Conservation (phyloP, 2,888 invertebrate genomes). For the Amblyjoppa proteus region DNA sequence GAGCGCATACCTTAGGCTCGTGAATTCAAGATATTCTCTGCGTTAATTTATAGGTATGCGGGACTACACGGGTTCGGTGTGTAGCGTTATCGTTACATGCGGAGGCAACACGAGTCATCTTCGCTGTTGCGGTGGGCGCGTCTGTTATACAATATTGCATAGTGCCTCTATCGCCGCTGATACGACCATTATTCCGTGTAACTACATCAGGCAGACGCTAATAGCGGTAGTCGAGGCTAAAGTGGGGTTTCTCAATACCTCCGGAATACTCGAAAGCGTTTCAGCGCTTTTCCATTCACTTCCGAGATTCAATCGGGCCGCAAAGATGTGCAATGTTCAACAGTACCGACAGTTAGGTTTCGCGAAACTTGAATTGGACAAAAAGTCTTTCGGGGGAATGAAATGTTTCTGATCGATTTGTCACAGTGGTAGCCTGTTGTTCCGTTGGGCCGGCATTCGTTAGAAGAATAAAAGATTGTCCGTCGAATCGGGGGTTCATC, state of each 20-base stretch:
- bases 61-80: background rate
- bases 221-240: background rate
- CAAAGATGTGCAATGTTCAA: no score
- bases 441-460: background rate
- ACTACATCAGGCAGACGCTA: background rate
- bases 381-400: background rate
- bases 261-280: background rate
- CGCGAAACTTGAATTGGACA: background rate
- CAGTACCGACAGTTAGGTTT: no score
- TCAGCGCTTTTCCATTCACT: no score
- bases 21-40: conserved; percentile 8
- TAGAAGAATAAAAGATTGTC: background rate
- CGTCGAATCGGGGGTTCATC: background rate
- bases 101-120: background rate
- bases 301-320: no score
- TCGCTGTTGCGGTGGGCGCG: background rate
- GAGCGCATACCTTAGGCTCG: background rate
- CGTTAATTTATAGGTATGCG: background rate
- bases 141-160: background rate
- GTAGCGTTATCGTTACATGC: background rate
- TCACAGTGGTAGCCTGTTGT: background rate
- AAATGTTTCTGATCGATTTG: background rate
- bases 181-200: background rate
- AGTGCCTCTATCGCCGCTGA: background rate
- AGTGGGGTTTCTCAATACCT: background rate